Evolutionary conservation across 2,113 vertebrate genomes (phyloP).

Genomic region (Chauna torquata): DNA sequence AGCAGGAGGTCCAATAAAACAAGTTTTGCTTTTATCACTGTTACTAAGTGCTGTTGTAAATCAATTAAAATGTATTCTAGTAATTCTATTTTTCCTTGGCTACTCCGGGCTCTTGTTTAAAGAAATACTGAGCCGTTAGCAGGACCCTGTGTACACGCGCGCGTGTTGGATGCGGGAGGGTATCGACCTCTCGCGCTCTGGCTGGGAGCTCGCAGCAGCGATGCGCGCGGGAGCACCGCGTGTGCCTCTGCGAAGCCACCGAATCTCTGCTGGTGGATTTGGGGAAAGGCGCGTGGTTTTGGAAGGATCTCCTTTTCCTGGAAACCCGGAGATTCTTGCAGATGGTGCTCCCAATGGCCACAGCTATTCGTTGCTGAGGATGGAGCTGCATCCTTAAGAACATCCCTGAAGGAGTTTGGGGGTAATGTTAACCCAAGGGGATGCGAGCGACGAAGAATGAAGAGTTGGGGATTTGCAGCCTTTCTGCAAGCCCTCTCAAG

Average conservation of each 20-base stretch:
- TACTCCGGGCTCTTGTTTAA: not conserved
- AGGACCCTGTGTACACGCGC: not conserved
- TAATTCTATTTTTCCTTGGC: constrained; percentile 33
- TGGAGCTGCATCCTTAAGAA: fast-evolving
- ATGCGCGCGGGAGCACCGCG: fast-evolving
- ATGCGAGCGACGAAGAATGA: not conserved
- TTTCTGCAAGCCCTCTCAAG: not conserved
- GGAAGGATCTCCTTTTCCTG: not conserved
- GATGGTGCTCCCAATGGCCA: not conserved
- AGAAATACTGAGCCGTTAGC: not conserved
- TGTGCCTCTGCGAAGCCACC: fast-evolving
- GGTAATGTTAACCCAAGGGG: not conserved
- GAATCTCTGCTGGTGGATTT: not conserved
- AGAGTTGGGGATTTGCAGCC: not conserved
- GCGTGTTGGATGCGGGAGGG: not conserved
- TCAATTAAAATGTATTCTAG: constrained; percentile 69
- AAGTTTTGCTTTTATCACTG: constrained; percentile 66
- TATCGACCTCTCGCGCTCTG: not conserved
- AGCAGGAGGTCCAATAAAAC: constrained; percentile 65
- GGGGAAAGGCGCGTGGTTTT: not conserved
- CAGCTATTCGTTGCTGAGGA: not conserved
- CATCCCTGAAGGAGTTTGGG: fast-evolving
- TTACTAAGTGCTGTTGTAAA: constrained; percentile 67
- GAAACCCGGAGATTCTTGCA: not conserved
- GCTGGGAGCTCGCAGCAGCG: not conserved